Base-by-base conservation (phyloP, 2,797 vertebrate species). In the Sardinella longiceps region DNA sequence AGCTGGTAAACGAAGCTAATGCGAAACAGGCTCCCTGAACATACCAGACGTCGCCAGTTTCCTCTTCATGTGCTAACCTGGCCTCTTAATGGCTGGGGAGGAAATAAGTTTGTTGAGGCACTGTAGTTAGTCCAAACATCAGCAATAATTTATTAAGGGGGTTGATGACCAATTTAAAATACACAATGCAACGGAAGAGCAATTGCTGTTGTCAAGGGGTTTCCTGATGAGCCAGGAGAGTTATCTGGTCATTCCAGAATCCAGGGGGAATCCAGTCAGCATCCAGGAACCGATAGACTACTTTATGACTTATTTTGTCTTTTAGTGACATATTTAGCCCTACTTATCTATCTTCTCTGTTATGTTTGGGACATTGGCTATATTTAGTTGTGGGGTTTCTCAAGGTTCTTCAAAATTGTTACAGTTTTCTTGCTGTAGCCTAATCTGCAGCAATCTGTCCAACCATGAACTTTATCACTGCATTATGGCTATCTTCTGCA, bases 41-140 rank as follows among this genome's bases (percentile, higher is more conserved):
- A 90, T 87, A 83, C 84, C 88, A 89, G 81, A 58, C 81, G 81
- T 30, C 84, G 87, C 86, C 87, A 86, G 89, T 85, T 87, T 87
- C 82, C 86, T 87, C 82, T 85, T 60, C 66, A 82, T 66, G 46
- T 74, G 86, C 88, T 86, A 87, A 86, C 87, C 86, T 84, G 86
- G 87, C 85, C 83, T 88, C 89, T 80, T 90, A 88, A 91, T 87
- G 60, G 60, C 66, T 83, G 80, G 20, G 82, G 70, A 85, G 87
- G 87, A 91, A 92, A 91, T 91, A 85, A 86, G 87, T 92, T 90
- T 88, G 92, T 90, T 85, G 89, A 86, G 86, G 30, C 80, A 83
- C 91, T 84, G 60, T 86, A 90, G 86, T 88, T 88, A 86, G 86
- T 90, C 89, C 48, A 86, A 81, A 82, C 86, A 70, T n/a, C 85